A percentile compares a stretch with the other conserved stretches of the same genome.
Conservation (phyloP, 2,113 vertebrate species). For the Catagonus wagneri region DNA sequence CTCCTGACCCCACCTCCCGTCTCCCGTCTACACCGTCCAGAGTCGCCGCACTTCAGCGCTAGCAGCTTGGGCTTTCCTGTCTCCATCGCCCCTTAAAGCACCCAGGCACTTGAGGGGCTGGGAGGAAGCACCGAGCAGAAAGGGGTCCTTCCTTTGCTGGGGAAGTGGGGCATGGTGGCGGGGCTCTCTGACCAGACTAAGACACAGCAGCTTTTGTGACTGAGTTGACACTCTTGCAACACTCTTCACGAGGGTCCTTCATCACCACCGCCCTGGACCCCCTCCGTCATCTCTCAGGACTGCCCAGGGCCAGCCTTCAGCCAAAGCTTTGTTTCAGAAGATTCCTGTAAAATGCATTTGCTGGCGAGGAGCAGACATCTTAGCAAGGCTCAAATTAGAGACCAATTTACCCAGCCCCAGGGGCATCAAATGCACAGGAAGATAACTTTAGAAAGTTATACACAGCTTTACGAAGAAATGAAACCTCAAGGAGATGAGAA, state of each 20-base stretch:
- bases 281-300: neutral
- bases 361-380: neutral
- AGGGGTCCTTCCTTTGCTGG: neutral
- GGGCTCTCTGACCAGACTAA: neutral
- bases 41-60: neutral
- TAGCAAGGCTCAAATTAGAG: constrained; percentile 4
- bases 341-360: neutral
- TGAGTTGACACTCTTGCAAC: neutral
- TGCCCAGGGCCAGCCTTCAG: neutral
- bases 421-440: neutral
- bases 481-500: constrained; percentile 5
- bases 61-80: neutral
- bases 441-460: neutral
- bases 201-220: neutral
- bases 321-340: neutral
- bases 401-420: neutral
- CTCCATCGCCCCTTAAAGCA: neutral
- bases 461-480: neutral
- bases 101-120: neutral
- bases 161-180: neutral
- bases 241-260: neutral
- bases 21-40: neutral
- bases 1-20: neutral
- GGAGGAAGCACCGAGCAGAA: neutral
- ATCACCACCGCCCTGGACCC: neutral